Percentiles rank a stretch among this genome's conserved stretches.
Evolutionary conservation across 2,797 vertebrate species (phyloP).

Genomic region (Oreochromis mossambicus): DNA sequence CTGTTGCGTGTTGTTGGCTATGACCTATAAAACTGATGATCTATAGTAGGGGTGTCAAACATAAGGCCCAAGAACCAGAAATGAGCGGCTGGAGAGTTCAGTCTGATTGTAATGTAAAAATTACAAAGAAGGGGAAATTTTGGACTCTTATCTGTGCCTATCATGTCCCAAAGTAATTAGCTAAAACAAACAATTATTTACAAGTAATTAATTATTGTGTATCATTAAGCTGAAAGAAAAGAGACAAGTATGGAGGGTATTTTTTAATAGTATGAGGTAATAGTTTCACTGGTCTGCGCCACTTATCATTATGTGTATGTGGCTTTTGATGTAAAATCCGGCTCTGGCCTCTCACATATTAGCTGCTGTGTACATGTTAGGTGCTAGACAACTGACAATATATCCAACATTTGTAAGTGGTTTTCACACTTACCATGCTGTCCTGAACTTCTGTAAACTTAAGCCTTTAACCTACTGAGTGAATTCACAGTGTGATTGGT

Average conservation of each 20-base stretch:
- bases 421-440: background rate
- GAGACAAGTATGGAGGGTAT: background rate
- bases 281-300: background rate
- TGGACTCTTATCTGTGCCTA: background rate
- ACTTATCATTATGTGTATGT: background rate
- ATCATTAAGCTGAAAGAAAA: background rate
- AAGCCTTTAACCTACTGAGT: background rate
- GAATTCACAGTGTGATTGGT: background rate
- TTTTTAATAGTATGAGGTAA: background rate
- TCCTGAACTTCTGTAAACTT: background rate
- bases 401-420: background rate
- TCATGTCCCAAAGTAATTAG: background rate
- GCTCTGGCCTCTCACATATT: background rate
- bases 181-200: background rate
- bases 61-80: background rate
- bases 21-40: background rate
- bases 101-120: background rate
- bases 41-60: background rate
- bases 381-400: background rate
- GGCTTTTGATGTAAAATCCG: background rate
- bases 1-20: background rate
- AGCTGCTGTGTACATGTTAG: background rate
- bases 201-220: background rate
- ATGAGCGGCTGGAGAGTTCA: rapidly evolving
- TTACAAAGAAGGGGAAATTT: background rate